phyloP scores from a whole-genome alignment of 1,140 invertebrate genomes.

The Pseudomyrmex concolor region DNA sequence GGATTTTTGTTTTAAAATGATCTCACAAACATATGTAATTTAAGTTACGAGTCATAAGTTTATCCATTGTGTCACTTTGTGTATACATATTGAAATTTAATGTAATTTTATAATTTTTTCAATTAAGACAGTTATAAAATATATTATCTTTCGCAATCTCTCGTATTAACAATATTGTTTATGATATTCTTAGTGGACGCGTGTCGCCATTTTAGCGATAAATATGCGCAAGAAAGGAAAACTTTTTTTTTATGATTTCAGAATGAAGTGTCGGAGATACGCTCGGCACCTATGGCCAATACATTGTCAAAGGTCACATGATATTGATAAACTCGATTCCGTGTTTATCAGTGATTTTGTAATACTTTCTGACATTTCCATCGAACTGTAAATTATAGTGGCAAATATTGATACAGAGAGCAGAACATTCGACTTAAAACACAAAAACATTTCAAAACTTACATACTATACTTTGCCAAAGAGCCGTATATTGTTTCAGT shows the following conservation, averaged over 20 bases:
- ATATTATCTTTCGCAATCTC: background rate
- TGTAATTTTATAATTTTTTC: background rate
- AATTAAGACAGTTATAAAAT: background rate
- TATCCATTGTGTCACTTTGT: too few species aligned
- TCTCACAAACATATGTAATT: too few species aligned
- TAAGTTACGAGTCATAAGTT: too few species aligned
- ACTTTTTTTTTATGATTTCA: conserved; percentile 1
- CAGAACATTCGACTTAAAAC: background rate
- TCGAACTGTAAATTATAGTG: conserved; percentile 44
- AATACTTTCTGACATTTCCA: conserved; percentile 67
- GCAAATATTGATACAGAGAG: too few species aligned
- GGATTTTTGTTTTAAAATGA: too few species aligned
- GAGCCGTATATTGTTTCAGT: conserved; percentile 15
- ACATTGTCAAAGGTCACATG: conserved; percentile 6
- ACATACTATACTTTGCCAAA: background rate
- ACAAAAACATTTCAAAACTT: conserved; percentile 2
- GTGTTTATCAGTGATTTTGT: conserved; percentile 77
- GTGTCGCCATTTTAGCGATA: conserved; percentile 2
- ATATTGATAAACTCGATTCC: conserved; percentile 46
- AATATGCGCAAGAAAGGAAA: background rate
- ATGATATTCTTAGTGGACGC: background rate
- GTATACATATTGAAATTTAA: background rate
- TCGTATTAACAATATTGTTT: background rate
- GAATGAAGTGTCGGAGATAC: background rate
- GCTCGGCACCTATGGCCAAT: background rate